Conservation (phyloP, 1,140 invertebrate genomes). For the Aleiodes sp. region DNA sequence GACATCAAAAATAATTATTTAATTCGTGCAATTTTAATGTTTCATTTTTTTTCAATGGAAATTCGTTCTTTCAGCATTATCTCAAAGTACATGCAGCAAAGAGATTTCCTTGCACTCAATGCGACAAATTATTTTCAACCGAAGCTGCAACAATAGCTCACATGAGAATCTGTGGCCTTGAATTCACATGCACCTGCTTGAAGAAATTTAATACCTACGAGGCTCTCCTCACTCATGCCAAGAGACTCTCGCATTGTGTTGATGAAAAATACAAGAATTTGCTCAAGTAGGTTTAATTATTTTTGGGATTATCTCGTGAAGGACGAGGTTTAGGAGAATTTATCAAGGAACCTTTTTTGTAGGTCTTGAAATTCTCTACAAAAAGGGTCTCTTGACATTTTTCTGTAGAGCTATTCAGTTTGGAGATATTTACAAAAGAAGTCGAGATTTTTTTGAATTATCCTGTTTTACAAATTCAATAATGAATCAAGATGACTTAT, state of each 20-base stretch:
- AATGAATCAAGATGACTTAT: neutral
- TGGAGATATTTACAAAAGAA: neutral
- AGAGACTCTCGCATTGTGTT: constrained; percentile 65
- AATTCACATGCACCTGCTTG: constrained; percentile 68
- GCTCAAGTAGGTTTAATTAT: constrained; percentile 47
- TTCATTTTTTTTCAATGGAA: neutral
- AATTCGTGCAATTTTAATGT: neutral
- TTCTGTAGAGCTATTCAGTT: too few relatives aligned
- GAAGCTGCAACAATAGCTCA: constrained; percentile 64
- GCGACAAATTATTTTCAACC: constrained; percentile 69
- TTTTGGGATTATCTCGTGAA: too few relatives aligned
- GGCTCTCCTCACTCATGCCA: constrained; percentile 69
- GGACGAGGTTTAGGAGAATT: too few relatives aligned
- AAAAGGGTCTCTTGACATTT: too few relatives aligned
- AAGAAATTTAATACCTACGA: constrained; percentile 67
- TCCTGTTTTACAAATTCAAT: neutral
- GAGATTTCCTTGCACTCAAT: constrained; percentile 64
- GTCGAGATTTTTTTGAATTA: neutral
- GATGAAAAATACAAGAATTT: constrained; percentile 57
- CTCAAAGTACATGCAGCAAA: constrained; percentile 72
- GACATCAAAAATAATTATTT: constrained; percentile 5
- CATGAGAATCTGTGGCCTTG: constrained; percentile 63
- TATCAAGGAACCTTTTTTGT: too few relatives aligned
- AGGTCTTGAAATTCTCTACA: too few relatives aligned
- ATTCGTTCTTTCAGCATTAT: constrained; percentile 66